Base-by-base conservation (phyloP, 2,797 vertebrate species). In the Capromys pilorides region DNA sequence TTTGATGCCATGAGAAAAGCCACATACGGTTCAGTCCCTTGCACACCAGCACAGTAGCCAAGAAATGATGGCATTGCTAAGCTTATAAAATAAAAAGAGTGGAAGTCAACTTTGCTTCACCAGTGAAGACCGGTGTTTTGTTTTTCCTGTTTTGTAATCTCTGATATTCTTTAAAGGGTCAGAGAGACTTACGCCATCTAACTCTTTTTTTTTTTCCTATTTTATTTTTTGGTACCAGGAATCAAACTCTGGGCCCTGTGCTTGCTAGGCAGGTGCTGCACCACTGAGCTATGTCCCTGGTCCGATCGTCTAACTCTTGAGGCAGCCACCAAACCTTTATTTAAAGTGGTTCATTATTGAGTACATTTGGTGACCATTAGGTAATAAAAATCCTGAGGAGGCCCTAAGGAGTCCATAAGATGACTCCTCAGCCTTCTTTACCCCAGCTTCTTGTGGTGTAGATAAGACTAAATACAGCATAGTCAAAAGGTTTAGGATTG, bases 1-100 rank as follows among this genome's bases (percentile, higher is more conserved):
- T 75, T 88, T 87, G 66, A n/a, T 85, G 81, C 81, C 51, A 24
- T 22, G 84, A 93, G 96, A 90, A 96, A 85, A 94, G 75, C 79
- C 41, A 26, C 88, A 85, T 67, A n/a, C n/a, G n/a, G 36, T 93
- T 79, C 78, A 66, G 57, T 88, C 57, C 84, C 61, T 66, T 66
- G 66, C 1, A 1, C 41, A 82, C 88, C 94, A 88, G 87, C 26
- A 31, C 33, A 80, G 21, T n/a, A 9, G 87, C 83, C 83, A 92
- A 84, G 85, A 91, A 84, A 90, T 79, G 21, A 86, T 67, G 80
- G 82, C 49, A 0, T 86, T 85, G 71, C 80, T 94, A 89, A 95
- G 54, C 90, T 54, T 94, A 36, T 49, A 61, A 75, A 86, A 92
- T 78, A 64, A 90, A 82, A 84, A 95, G 49, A 78, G 66, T 16